Evolutionary conservation across 2,113 vertebrate genomes (phyloP), one percentile per base, ranked within the genome.

Genomic region (Columba janthina): DNA sequence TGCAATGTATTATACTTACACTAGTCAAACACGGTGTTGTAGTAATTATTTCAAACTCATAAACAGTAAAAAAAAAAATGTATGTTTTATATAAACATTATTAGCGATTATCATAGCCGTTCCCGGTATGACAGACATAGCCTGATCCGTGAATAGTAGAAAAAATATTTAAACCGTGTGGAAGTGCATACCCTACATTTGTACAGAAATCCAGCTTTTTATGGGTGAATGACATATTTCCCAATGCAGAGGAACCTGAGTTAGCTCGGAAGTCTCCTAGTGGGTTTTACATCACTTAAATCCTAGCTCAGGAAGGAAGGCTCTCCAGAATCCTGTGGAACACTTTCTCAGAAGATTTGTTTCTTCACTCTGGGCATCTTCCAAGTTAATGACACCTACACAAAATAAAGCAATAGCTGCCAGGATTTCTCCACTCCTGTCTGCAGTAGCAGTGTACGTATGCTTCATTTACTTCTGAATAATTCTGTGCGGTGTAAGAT

Each of bases 391-490:
- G 50, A 70, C 40, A 71, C 31, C 21, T 48, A 17, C 56, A 31
- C 4, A 62, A 26, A 85, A 36, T 6, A 22, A 73, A 90, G 42
- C 57, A 38, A 5, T 24, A 20, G 9, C 67, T 70, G 50, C 82
- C 25, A 40, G 50, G 28, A 20, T 54, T 61, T 26, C 56, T 70
- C 54, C 40, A 5, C 36, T 82, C 15, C 26, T 29, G 20, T 51
- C 71, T 31, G 26, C 57, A 38, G 53, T 1, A 38, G 50, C 1
- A 56, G 17, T 5, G 0, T 15, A 11, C 21, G 15, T 10, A 11
- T 13, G 11, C n/a, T 83, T 36, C 22, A 16, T 70, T 64, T 24
- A 53, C 44, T 10, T 54, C 42, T 22, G 40, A 85, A 53, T 83
- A 76, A 73, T 60, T 74, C 54, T 32, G 22, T 50, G 76, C 7